Evolutionary conservation across 2,797 vertebrate species (phyloP).

Genomic region (Acanthurus lineatus): DNA sequence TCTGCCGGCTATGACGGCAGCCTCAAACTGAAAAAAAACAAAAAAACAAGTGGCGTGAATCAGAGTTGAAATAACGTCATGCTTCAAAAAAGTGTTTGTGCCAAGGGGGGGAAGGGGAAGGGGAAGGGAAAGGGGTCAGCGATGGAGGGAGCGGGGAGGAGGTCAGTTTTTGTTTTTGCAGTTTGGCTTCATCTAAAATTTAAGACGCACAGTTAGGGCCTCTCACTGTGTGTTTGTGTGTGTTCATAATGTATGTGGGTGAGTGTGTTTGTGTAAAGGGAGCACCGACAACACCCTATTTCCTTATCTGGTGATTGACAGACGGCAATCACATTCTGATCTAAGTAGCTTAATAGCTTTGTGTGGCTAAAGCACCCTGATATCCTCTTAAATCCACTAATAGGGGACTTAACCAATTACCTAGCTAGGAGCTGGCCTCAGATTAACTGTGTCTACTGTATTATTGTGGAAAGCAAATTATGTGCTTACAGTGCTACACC

Average conservation of each 20-base stretch:
- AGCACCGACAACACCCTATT: constrained; percentile 56
- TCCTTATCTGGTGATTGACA: constrained; percentile 79
- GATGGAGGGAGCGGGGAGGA: constrained; percentile 29
- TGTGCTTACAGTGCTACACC: constrained; percentile 59
- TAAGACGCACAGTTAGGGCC: constrained; percentile 22
- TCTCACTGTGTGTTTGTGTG: constrained; percentile 6
- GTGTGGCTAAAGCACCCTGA: constrained; percentile 70
- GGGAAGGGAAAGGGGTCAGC: constrained; percentile 26
- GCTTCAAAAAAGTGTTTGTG: constrained; percentile 82
- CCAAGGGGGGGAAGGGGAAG: constrained; percentile 43
- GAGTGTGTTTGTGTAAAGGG: constrained; percentile 56
- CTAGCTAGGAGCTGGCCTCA: constrained; percentile 62
- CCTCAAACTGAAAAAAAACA: constrained; percentile 67
- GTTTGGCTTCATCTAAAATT: constrained; percentile 49
- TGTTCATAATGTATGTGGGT: constrained; percentile 7
- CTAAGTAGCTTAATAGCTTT: constrained; percentile 84
- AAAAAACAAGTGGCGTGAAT: constrained; percentile 75
- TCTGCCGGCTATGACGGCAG: constrained; percentile 69
- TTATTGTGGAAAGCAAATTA: constrained; percentile 72
- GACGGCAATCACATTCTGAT: constrained; percentile 76
- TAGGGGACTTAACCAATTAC: constrained; percentile 82
- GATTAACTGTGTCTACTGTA: constrained; percentile 69
- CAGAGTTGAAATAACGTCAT: constrained; percentile 82
- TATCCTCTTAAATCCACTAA: constrained; percentile 81
- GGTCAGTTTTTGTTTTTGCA: constrained; percentile 62